Evolutionary conservation across 2,113 vertebrate genomes (phyloP), one percentile per base, ranked within the genome.

Genomic region (Psittacula cyanocephala): DNA sequence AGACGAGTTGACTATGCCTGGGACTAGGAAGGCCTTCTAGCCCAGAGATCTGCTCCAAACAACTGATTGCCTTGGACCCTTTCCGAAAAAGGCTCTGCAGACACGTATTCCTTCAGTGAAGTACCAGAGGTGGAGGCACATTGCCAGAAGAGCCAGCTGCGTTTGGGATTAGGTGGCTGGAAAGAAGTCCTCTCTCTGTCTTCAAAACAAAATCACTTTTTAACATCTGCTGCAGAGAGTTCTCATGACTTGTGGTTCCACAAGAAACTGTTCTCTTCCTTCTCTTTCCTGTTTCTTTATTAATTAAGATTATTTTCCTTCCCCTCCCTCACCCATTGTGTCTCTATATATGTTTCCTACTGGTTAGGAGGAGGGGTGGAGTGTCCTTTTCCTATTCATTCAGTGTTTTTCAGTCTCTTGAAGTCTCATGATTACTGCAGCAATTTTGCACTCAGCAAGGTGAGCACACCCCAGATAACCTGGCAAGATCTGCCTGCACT

Each of bases 61-160:
- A 71, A 95, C 95, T 79, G 86, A 95, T 81, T 92, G 88, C 86
- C 55, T 96, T 97, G 96, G 95, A 95, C 69, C 37, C 18, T 95
- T 95, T 96, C 96, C 93, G 81, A 93, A 94, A 92, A 81, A 95
- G 91, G 47, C 91, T 93, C 74, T 89, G 65, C 77, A 94, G 94
- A 97, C 96, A 97, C 96, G 95, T 97, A 96, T 97, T 96, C 81
- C 77, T 92, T 91, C 95, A 93, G 95, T 95, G 94, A 96, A 95
- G 89, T 93, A 95, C 95, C 94, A 93, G 93, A 96, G 91, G 39
- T 87, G 74, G 70, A 91, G 96, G 96, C 96, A 72, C 9, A 0
- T 25, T 94, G 96, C 96, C 96, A 97, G 89, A 79, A 95, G 91
- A 97, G 70, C 93, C 96, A 96, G 96, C 96, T 97, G 96, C 81